Percentiles rank a stretch among this genome's conserved stretches.
Conservation (phyloP, 2,113 vertebrate species). For the Nibea albiflora region DNA sequence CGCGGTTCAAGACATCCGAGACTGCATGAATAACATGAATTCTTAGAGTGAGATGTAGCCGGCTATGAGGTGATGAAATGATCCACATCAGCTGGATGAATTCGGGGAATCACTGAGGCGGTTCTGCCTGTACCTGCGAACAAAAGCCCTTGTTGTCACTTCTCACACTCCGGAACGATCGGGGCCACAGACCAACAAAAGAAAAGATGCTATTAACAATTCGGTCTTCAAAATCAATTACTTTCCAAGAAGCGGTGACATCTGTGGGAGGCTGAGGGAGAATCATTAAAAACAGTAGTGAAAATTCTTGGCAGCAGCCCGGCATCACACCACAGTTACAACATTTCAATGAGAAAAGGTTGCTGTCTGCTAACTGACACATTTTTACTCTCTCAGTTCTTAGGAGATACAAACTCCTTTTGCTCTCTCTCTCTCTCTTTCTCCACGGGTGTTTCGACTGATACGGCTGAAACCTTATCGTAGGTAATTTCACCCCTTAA, state of each 20-base stretch:
- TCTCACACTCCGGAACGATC: not conserved
- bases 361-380: conserved; percentile 13
- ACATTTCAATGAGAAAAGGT: conserved; percentile 29
- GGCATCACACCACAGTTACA: conserved; percentile 30
- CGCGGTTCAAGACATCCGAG: not conserved
- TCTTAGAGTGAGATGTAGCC: not conserved
- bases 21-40: conserved; percentile 9
- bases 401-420: not conserved
- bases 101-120: conserved; percentile 5
- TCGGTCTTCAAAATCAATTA: conserved; percentile 61
- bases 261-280: conserved; percentile 39
- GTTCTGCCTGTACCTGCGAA: not conserved
- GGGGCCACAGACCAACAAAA: conserved; percentile 25
- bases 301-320: conserved; percentile 43
- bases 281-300: conserved; percentile 41
- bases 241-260: conserved; percentile 18
- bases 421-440: not conserved
- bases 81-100: conserved; percentile 15
- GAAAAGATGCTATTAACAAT: conserved; percentile 50
- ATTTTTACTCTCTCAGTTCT: conserved; percentile 16
- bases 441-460: conserved; percentile 11
- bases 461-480: conserved; percentile 46
- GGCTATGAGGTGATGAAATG: conserved; percentile 10
- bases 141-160: conserved; percentile 29
- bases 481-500: conserved; percentile 55